Base-by-base conservation (phyloP, 2,888 invertebrate species). In the Drosophila testacea region DNA sequence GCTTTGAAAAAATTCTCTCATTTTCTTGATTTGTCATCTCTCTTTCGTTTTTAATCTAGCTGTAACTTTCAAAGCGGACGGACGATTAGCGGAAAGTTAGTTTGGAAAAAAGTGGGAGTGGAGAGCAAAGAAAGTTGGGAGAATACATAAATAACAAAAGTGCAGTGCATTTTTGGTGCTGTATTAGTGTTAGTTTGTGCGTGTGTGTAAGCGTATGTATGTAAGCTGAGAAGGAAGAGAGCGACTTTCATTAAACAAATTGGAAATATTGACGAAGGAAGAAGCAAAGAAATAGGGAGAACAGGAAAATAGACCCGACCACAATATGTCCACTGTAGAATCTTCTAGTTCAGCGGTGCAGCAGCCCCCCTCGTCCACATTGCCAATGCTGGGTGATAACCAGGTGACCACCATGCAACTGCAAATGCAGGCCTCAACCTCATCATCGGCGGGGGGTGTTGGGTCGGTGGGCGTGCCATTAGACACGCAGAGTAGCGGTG, bases 271-370 rank as follows among this genome's bases (percentile, higher is more conserved):
- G 42, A 65, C 55, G 32, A 59, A 64, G 22, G 36, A 13, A 65
- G 52, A 38, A 47, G 39, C 13, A 34, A 64, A 39, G 42, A 30
- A 27, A 42, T 34, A 28, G 42, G 32, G 32, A 34, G 9, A 38
- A 62, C 11, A 46, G 10, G 32, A 27, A 44, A 44, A 44, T 34
- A 63, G 50, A 22, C 22, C 22, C 22, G 22, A 22, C 22, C 22
- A 22, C 44, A 63, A 44, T 55, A 86, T 86, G 86, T 88, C 86
- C 57, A 94, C 94, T 86, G 93, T 93, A 90, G 94, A 94, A 81
- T 92, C 92, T 86, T 93, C 94, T 72, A 93, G 94, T 87, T 93
- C 94, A 81, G 90, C 91, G 61, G 90, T 91, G 70, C 92, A 92
- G 71, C 92, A 92, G 81, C 90, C 91, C 66, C 91, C 92, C 46